Base-by-base conservation (phyloP, 2,888 invertebrate species). In the Orthosia cruda region DNA sequence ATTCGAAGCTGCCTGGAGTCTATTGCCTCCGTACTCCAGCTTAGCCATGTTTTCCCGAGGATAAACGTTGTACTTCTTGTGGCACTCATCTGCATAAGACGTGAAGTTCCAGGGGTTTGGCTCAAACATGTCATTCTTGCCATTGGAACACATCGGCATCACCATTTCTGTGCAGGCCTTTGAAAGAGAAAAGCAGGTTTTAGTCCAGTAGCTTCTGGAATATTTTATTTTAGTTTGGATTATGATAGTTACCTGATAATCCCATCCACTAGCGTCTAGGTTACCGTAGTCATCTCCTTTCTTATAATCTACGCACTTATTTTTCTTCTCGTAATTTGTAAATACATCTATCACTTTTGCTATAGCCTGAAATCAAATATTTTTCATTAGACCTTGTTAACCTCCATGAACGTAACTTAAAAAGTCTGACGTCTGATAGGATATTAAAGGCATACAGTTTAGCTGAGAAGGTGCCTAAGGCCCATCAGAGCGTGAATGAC, bases 161-260 rank as follows among this genome's bases (percentile, higher is more conserved):
- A 99, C 98, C 98, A 99, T 99, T 95, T 99, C 99, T 40, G 99
- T 99, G 91, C 99, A 99, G 0, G 98, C 97, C 98, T 99, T 50
- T 96, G 1, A 62, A 54, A 47, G 3, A 13, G 15, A 49, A 32
- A 58, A 58, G 3, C 3, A 4, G 18, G 32, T 11, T 16, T 20
- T 16, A 26, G 57, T 40, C 40, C 40, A 40, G 9, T 9, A 40
- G 40, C 2, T 55, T 49, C 4, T 55, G 18, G 20, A n/a, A 20
- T 13, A 23, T 16, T n/a, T 13, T 18, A 32, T 32, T 20, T 16
- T 32, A 4, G 32, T 52, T 68, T 50, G 32, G 9, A 9, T n/a
- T 32, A 32, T 13, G 40, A 40, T 40, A n/a, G n/a, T 68, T 93
- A 98, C 98, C 97, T 99, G 99, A 92, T 98, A 98, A 81, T 97